Conservation (phyloP, 1,140 invertebrate species). For the Teleogryllus occipitalis region DNA sequence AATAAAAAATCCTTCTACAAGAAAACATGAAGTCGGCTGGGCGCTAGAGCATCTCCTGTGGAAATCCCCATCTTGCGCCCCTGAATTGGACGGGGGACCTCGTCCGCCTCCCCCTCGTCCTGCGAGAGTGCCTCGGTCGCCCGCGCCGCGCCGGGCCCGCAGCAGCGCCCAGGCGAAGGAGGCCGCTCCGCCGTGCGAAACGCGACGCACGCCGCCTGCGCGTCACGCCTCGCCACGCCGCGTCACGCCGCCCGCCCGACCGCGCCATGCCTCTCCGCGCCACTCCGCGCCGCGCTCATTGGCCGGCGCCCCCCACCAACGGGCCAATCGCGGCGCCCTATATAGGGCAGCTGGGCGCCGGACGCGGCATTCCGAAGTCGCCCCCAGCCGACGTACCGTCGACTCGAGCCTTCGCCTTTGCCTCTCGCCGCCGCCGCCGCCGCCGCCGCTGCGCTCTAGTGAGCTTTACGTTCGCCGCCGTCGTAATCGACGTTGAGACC, state of each 20-base stretch:
- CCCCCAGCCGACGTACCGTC: background rate
- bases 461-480: background rate
- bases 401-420: background rate
- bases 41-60: too few relatives aligned
- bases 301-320: too few relatives aligned
- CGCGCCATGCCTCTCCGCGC: background rate
- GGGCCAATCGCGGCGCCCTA: background rate
- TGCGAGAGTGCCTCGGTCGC: too few relatives aligned
- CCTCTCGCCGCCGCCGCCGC: too few relatives aligned
- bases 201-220: background rate
- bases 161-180: too few relatives aligned
- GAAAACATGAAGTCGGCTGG: too few relatives aligned
- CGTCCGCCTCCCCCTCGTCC: too few relatives aligned
- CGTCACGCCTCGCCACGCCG: background rate
- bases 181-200: background rate
- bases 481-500: too few relatives aligned
- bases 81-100: too few relatives aligned
- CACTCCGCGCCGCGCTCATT: background rate
- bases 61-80: too few relatives aligned
- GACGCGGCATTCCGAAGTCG: background rate
- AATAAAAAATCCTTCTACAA: too few relatives aligned
- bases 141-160: too few relatives aligned
- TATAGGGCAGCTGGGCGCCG: background rate
- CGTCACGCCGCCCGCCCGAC: background rate
- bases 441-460: background rate